A percentile compares a stretch with the other conserved stretches of the same genome.
Evolutionary conservation across 2,888 invertebrate genomes (phyloP).

Genomic region (Erebia ligea): DNA sequence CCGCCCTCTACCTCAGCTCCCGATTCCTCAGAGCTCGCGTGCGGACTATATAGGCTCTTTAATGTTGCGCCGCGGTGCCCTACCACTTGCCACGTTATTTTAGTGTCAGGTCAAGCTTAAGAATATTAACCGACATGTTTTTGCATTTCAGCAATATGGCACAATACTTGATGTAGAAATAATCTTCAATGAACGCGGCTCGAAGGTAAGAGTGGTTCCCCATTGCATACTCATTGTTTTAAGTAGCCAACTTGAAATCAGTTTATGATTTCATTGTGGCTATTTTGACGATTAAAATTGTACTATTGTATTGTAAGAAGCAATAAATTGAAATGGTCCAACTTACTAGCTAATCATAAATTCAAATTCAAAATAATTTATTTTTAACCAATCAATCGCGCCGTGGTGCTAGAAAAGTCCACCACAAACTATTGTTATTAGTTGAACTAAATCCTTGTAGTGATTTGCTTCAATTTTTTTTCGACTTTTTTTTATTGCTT

Average conservation of each 20-base stretch:
- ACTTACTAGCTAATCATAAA: not conserved
- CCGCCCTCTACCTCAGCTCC: too few species aligned
- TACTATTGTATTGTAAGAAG: constrained; percentile 39
- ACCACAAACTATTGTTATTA: not conserved
- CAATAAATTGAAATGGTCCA: constrained; percentile 33
- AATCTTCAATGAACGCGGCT: constrained; percentile 99
- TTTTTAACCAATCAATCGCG: too few species aligned
- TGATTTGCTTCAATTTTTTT: not conserved
- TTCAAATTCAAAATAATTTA: too few species aligned
- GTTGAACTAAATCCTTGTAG: not conserved
- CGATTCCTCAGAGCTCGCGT: too few species aligned
- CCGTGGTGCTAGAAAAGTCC: too few species aligned
- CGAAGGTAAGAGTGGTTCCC: constrained; percentile 93
- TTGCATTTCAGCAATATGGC: constrained; percentile 96
- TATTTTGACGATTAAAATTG: constrained; percentile 42
- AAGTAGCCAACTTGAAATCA: constrained; percentile 70
- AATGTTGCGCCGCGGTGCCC: too few species aligned
- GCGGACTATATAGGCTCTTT: too few species aligned
- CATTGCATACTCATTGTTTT: constrained; percentile 34
- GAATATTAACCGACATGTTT: constrained; percentile 48
- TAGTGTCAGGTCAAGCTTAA: not conserved
- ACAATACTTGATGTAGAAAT: constrained; percentile 99
- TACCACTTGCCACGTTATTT: not conserved
- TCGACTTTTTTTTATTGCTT: constrained; percentile 44
- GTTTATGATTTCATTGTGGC: constrained; percentile 62